Evolutionary conservation across 2,888 invertebrate genomes (phyloP), one percentile per base, ranked within the genome.

Genomic region (Cerastis rubricosa): DNA sequence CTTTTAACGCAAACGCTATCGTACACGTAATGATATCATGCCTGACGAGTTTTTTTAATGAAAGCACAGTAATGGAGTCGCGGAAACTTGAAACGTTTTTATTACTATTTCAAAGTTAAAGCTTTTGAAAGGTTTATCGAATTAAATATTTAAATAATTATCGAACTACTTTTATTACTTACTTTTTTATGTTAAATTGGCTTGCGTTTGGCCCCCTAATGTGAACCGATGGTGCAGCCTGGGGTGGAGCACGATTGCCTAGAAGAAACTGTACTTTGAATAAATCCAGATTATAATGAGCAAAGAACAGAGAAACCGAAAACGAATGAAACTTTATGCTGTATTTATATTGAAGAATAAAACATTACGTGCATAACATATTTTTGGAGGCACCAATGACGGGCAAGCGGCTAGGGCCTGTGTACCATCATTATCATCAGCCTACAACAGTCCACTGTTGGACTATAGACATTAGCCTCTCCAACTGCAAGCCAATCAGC

Each of bases 1-100:
- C 75, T 88, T 88, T 86, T 78, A 78, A 74, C 67, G 63, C 74
- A 75, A 81, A 77, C 64, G 77, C 64, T 72, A 75, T 74, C 77
- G 69, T 71, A 68, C 80, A 73, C 70, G 59, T 81, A 72, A 72
- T 71, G 71, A 29, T 57, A 81, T 65, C 81, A 54, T 65, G 74
- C 64, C 4, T 65, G 78, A 76, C 74, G 76, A 74, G 76, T 68
- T 78, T 78, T 76, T 74, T 49, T 66, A 71, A 83, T 85, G 76
- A 78, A 78, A 78, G 73, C 80, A n/a, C 49, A 70, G 74, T 78
- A 63, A 71, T 64, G 66, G 45, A 73, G 43, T 57, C 43, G 74
- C 29, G 68, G 57, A n/a, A 75, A 71, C 63, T 68, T 40, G 25
- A 71, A 71, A 57, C 19, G 35, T 70, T 70, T 35, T 71, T 17